Evolutionary conservation across 2,797 vertebrate species (phyloP), one percentile per base, ranked within the genome.

Genomic region (Emys orbicularis): DNA sequence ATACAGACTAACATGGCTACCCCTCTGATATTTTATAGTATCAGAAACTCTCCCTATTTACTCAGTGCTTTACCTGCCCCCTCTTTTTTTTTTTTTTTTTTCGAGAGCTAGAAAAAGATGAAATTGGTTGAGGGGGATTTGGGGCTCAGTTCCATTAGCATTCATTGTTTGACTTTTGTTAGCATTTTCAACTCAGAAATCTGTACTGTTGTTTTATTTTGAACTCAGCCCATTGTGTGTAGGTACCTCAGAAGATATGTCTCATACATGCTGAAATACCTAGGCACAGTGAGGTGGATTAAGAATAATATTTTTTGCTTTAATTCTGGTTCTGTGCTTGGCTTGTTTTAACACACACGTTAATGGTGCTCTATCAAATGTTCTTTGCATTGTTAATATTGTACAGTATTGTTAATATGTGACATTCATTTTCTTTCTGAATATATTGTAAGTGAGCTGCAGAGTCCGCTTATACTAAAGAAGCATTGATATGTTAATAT

Each of bases 81-180:
- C 4, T 50, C 65, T 31, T 92, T 95, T 83, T 31, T 92, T 95
- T 83, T 31, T 83, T 31, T 83, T 31, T 92, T 95, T 83, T 31
- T 92, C 95, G 57, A 83, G 77, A 15, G 54, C 2, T 57, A 25
- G 47, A 53, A 81, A 53, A 90, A 89, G 29, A 29, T 9, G 65
- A n/a, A 72, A 85, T 76, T 83, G 83, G 79, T 3, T 44, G 2
- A 1, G 4, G 1, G 9, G 27, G 83, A 50, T 6, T 79, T 61
- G 31, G 0, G 9, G 12, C 90, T 53, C 12, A 56, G 34, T 34
- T 10, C 13, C 41, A 49, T 56, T 52, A 74, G 15, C 13, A 50
- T 57, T 82, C 68, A 4, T 85, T 90, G 3, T 89, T 88, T 92
- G 31, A 21, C 13, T 84, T 88, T 3, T 88, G 5, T 54, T 31